Evolutionary conservation across 2,797 vertebrate species (phyloP).

Genomic region (Myioborus melanocephalus): DNA sequence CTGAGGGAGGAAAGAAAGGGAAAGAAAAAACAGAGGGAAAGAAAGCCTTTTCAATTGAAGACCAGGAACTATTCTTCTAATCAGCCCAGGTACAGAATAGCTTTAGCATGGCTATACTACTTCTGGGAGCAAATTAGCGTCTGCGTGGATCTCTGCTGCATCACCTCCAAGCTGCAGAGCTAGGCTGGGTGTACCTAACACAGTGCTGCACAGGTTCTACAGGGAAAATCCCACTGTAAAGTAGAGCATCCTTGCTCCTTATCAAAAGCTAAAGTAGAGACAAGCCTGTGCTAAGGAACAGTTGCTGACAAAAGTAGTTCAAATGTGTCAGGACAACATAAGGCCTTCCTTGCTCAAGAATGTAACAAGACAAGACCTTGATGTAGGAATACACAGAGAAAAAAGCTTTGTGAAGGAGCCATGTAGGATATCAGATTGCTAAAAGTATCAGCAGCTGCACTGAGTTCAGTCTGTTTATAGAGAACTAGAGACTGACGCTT

Average conservation of each 20-base stretch:
- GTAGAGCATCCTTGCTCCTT: background rate
- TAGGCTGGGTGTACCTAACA: background rate
- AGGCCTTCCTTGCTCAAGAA: background rate
- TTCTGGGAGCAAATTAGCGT: background rate
- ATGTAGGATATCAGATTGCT: background rate
- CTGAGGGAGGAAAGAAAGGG: background rate
- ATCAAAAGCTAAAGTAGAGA: background rate
- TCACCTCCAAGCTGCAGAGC: background rate
- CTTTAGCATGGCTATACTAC: background rate
- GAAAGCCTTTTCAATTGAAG: background rate
- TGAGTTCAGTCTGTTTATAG: background rate
- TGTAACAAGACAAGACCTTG: background rate
- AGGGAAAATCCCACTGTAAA: background rate
- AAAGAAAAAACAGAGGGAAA: background rate
- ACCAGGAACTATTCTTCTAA: background rate
- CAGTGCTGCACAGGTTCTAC: background rate
- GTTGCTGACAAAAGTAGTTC: background rate
- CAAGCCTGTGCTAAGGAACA: background rate
- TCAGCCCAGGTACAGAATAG: background rate
- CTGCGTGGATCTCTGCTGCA: background rate
- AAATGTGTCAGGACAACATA: background rate
- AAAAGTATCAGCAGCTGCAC: background rate
- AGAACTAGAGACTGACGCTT: background rate
- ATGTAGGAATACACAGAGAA: rapidly evolving
- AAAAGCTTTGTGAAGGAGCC: background rate